These are phyloP conservation scores for Isichthys henryi DNA, from an alignment of 2,113 vertebrate genomes.

Conservation along the genomic window DNA sequence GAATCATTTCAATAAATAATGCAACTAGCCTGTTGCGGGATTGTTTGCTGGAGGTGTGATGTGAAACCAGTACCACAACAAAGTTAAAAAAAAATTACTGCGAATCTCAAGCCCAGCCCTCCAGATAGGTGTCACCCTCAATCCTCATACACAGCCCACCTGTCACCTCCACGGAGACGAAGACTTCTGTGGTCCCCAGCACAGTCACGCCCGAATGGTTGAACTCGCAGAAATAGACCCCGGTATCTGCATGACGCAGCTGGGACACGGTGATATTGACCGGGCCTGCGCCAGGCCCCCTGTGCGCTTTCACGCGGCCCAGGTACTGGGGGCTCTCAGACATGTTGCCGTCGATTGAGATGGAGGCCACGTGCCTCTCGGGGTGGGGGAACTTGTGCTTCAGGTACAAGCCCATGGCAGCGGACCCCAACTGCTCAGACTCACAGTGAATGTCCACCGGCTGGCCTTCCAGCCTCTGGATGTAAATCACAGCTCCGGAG, in stretches of 20 bases:
- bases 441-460: conserved; percentile 9
- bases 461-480: conserved; percentile 11
- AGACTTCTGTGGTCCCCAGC: conserved; percentile 5
- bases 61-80: neutral
- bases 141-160: conserved; percentile 25
- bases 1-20: neutral
- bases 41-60: neutral
- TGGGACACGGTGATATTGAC: conserved; percentile 42
- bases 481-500: neutral
- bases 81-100: neutral
- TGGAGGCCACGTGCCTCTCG: conserved; percentile 48
- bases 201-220: conserved; percentile 13
- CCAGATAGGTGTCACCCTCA: neutral
- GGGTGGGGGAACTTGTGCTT: conserved; percentile 34
- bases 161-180: conserved; percentile 43
- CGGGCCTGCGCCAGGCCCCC: conserved; percentile 16
- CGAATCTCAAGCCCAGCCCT: neutral
- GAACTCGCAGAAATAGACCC: conserved; percentile 49
- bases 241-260: conserved; percentile 37
- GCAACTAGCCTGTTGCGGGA: neutral
- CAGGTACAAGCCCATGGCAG: conserved; percentile 32
- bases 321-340: conserved; percentile 16
- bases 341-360: neutral
- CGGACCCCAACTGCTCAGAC: neutral
- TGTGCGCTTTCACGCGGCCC: conserved; percentile 33